phyloP scores from a whole-genome alignment of 2,888 invertebrate species.

The Slavum lentiscoides region DNA sequence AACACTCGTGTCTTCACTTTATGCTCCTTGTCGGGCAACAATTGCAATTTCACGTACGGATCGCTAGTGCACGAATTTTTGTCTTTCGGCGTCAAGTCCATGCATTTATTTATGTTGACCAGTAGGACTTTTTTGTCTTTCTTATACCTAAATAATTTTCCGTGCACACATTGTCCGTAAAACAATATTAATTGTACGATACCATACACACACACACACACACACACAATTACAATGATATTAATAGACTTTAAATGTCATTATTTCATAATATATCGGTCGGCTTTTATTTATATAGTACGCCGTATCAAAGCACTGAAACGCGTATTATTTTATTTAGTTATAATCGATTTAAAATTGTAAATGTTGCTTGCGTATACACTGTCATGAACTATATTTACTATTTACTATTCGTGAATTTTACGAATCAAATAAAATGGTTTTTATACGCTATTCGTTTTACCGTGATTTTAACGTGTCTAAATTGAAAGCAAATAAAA shows the following conservation, averaged over 20 bases:
- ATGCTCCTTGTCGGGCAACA: constrained; percentile 96
- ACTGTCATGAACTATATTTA: not conserved
- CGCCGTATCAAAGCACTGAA: not conserved
- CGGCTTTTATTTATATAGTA: no score
- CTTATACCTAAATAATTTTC: constrained; percentile 77
- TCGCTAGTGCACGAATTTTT: constrained; percentile 81
- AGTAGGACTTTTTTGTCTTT: constrained; percentile 87
- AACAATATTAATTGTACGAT: no score
- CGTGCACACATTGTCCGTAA: no score
- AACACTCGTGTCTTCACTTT: constrained; percentile 96
- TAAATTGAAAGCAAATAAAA: no score
- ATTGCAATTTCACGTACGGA: constrained; percentile 96
- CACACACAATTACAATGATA: no score
- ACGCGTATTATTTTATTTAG: not conserved
- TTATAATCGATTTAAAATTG: not conserved
- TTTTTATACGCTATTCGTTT: no score
- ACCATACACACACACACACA: no score
- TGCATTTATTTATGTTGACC: constrained; percentile 89
- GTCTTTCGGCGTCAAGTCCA: constrained; percentile 83
- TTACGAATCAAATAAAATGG: not conserved
- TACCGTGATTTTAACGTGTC: no score
- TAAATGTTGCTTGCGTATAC: not conserved
- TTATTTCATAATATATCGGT: no score
- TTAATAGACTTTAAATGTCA: no score
- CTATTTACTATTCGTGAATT: not conserved